Evolutionary conservation across 2,888 invertebrate species (phyloP), one percentile per base, ranked within the genome.

Genomic region (Synanthedon formicaeformis): DNA sequence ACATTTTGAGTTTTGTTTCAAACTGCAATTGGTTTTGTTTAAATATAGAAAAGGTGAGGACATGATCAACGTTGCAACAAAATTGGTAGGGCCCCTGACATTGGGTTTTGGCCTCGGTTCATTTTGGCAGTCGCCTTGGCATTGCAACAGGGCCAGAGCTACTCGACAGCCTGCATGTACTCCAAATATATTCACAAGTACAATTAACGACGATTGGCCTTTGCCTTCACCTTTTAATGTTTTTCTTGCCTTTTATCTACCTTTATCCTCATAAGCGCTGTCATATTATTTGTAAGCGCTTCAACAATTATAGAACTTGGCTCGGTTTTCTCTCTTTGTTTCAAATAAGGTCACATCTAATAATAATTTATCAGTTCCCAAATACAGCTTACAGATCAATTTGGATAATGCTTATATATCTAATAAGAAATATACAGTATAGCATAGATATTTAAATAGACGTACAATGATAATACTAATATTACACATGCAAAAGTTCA

Each of bases 81-180:
- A 48, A 53, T 48, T 53, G 50, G 27, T 50, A 52, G 82, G 84
- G 82, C 85, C 82, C 85, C 84, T 85, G 85, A 86, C 85, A 84
- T 85, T 85, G 85, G 73, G 68, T 61, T 69, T 66, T 72, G 80
- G 75, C 84, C 84, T 82, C 73, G 61, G 57, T 67, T 71, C 69
- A 75, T 81, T 86, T 85, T 80, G 85, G 83, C 79, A 80, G 72
- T 80, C 68, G 78, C 86, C 85, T 85, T 85, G 86, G 84, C 86
- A 85, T 78, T 86, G 84, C 80, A 76, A 55, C 60, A 58, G 73
- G 71, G 71, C 73, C 71, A 64, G 34, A 8, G 10, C 34, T 61
- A 66, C 65, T 69, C 65, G 64, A 69, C 65, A 70, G 65, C 65
- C 65, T 62, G 54, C 55, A 58, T 56, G 57, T 57, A 62, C 70